Evolutionary conservation across 2,888 invertebrate genomes (phyloP), one percentile per base, ranked within the genome.

Genomic region (Alloplasta piceator): DNA sequence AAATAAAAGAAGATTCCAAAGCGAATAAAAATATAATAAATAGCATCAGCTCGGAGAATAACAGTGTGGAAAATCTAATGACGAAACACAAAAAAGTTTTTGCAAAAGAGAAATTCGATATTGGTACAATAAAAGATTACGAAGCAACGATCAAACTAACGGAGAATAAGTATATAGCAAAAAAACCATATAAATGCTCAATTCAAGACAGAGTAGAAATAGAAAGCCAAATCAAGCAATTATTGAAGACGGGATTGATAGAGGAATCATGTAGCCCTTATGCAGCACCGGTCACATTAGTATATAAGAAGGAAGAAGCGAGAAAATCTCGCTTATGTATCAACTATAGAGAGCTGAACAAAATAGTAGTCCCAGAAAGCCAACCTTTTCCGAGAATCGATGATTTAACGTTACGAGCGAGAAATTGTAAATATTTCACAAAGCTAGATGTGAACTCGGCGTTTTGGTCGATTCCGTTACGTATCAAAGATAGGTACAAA

Each of bases 281-380:
- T 72, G 85, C 85, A 14, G 83, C 85, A 16, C 85, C 86, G 41
- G 84, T 86, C 36, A 86, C 86, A 14, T 41, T 72, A 6, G 72
- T 63, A 26, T 61, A 61, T 39, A 58, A 67, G 43, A 67, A 56
- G 41, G 67, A 67, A 55, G 85, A 86, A 79, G 82, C 82, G 56
- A 86, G 83, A 82, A 88, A 80, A 83, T 81, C 86, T 41, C 84
- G 87, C 52, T 52, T 88, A 38, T 89, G 88, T 52, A 86, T 88
- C 61, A 87, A 88, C 61, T 89, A 87, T 70, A 74, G 86, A 75
- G 89, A 88, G 56, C 52, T 82, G 39, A 82, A 82, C 39, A 82
- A 77, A 78, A 82, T 82, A 60, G 71, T 82, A 7, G 66, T 80
- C 10, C 74, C 83, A 70, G 71, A 81, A 66, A 60, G 74, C 41